Evolutionary conservation across 2,113 vertebrate species (phyloP), one percentile per base, ranked within the genome.

Genomic region (Rhinopomastus cyanomelas): DNA sequence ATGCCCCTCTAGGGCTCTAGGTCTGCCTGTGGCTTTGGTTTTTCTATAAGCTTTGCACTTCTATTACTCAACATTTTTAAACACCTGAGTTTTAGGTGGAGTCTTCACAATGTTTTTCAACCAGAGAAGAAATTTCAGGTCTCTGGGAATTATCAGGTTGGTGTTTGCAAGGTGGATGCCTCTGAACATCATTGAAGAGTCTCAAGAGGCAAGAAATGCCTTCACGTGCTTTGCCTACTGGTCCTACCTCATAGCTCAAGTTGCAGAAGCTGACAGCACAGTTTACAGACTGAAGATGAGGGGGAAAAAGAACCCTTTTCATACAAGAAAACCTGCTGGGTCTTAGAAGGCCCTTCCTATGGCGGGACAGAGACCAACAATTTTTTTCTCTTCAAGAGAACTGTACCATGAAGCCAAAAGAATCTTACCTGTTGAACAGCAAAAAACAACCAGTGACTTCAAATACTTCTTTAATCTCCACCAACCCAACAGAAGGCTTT

Each of bases 401-500:
- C 36, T 55, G 16, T 72, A 17, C 53, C 81, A 64, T 49, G 52
- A 90, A 95, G 88, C 90, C 88, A 90, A 93, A 90, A 92, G 71
- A 96, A 91, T 44, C 22, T 37, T 88, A 69, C 62, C 49, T 94
- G 92, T 97, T 96, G 93, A 94, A 78, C 83, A 84, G 67, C 48
- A 93, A 81, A 87, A 91, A 92, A 80, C 74, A 82, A 85, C 93
- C 78, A 77, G 23, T 93, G 65, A 94, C 92, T 89, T 88, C 92
- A 93, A 95, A 95, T 79, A 83, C 65, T 69, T 83, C 83, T 85
- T 93, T 94, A 91, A 94, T 96, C 95, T 93, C 71, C 75, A 69
- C 79, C 71, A 91, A 78, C 48, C 85, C 66, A 78, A 81, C 76
- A 86, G 85, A 95, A 91, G 74, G 65, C 52, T 90, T 85, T 93